These are phyloP conservation scores for Xenopus laevis DNA, from an alignment of 2,113 vertebrate genomes.

Conservation along the genomic window DNA sequence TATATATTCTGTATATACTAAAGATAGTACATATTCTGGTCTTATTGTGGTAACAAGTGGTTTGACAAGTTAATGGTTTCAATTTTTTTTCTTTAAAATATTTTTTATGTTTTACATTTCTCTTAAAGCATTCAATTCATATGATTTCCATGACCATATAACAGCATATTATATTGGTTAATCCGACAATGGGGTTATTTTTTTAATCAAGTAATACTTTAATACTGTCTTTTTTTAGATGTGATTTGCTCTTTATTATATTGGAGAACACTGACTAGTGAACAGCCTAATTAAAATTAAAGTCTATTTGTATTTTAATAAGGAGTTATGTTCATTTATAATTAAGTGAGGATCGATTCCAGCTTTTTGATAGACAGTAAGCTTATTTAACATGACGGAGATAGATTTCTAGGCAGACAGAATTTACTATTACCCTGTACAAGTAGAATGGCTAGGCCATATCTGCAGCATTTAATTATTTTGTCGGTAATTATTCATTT, in stretches of 20 bases:
- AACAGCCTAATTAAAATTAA: constrained; percentile 71
- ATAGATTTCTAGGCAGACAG: constrained; percentile 81
- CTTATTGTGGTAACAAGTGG: too few species aligned
- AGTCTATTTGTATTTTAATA: constrained; percentile 72
- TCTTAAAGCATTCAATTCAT: too few species aligned
- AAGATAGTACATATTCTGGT: too few species aligned
- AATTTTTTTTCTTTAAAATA: too few species aligned
- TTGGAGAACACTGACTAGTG: constrained; percentile 61
- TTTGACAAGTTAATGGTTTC: too few species aligned
- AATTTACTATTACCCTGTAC: constrained; percentile 73
- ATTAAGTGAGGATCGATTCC: constrained; percentile 70
- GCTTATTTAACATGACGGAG: constrained; percentile 80
- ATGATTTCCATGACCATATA: too few species aligned
- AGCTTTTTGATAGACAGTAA: constrained; percentile 71
- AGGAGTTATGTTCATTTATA: constrained; percentile 66
- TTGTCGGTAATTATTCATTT: constrained; percentile 85
- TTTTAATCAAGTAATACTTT: too few species aligned
- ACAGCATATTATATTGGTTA: too few species aligned
- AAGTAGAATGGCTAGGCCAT: constrained; percentile 69
- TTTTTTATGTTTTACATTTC: too few species aligned
- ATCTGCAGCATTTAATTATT: constrained; percentile 85
- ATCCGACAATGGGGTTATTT: too few species aligned
- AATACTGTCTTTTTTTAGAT: too few species aligned
- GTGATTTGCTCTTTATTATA: constrained; percentile 56
- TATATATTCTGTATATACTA: too few species aligned